Conservation (phyloP, 2,888 invertebrate species). For the Microctonus hyperodae region DNA sequence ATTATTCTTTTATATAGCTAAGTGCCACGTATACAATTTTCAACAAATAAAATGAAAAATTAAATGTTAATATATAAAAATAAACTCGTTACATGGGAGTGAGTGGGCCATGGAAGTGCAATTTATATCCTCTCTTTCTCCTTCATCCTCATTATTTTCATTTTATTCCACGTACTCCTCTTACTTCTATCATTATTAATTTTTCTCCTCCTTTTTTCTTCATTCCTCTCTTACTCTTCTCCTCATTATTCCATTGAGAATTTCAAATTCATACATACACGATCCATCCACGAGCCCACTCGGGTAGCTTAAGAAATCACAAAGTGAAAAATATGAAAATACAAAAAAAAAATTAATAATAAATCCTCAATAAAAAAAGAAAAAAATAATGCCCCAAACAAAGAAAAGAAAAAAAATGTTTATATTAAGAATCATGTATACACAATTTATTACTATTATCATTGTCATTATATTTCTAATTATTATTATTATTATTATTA, state of each 20-base stretch:
- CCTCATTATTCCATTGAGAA: slow-evolving; percentile 7
- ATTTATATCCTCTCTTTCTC: background rate
- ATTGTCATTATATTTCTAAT: slow-evolving; percentile 15
- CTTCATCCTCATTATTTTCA: background rate
- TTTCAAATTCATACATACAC: slow-evolving; percentile 3
- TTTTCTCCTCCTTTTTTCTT: slow-evolving; percentile 14
- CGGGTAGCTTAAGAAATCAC: slow-evolving; percentile 50
- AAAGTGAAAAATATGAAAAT: slow-evolving; percentile 39
- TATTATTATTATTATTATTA: slow-evolving; percentile 37
- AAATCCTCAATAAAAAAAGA: slow-evolving; percentile 30
- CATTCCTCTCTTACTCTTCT: background rate
- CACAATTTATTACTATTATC: slow-evolving; percentile 41
- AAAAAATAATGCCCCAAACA: slow-evolving; percentile 30
- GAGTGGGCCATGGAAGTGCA: slow-evolving; percentile 25
- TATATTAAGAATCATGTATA: slow-evolving; percentile 52
- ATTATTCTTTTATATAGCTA: slow-evolving; percentile 35
- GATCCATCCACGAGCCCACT: slow-evolving; percentile 45
- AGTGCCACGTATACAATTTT: slow-evolving; percentile 39
- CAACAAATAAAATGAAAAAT: slow-evolving; percentile 36
- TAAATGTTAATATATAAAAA: slow-evolving; percentile 49
- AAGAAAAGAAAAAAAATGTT: slow-evolving; percentile 47
- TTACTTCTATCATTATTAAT: background rate
- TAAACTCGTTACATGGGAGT: slow-evolving; percentile 44
- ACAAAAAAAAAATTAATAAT: slow-evolving; percentile 37
- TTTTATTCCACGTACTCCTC: background rate